Conservation (phyloP, 2,888 invertebrate genomes). For the Kryphioiulus occultus region DNA sequence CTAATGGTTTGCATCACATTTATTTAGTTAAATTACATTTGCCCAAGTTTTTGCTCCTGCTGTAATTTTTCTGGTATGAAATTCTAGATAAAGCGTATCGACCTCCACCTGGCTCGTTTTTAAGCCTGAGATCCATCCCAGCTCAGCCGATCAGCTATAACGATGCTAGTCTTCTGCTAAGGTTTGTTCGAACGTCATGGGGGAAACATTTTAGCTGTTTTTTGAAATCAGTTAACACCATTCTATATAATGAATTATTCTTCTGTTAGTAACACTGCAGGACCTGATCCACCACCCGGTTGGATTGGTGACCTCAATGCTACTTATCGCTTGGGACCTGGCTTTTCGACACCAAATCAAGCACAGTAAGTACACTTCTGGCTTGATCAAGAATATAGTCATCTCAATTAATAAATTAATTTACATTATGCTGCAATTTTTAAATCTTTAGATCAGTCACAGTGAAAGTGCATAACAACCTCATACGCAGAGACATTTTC, state of each 20-base stretch:
- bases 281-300: constrained; percentile 59
- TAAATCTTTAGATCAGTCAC: constrained; percentile 48
- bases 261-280: constrained; percentile 55
- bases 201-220: not conserved
- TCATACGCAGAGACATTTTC: constrained; percentile 52
- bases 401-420: not conserved
- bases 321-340: constrained; percentile 63
- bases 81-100: constrained; percentile 57
- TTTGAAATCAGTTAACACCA: too few species aligned
- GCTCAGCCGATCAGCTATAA: constrained; percentile 63
- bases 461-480: constrained; percentile 56
- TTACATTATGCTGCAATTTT: not conserved
- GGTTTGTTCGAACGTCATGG: not conserved
- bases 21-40: not conserved
- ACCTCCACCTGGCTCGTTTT: constrained; percentile 52
- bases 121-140: constrained; percentile 61
- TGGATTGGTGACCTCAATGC: constrained; percentile 64
- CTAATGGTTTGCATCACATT: constrained; percentile 44
- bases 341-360: constrained; percentile 52
- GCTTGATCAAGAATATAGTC: not conserved
- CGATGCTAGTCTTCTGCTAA: constrained; percentile 59
- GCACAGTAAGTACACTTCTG: constrained; percentile 27
- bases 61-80: not conserved
- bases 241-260: not conserved
- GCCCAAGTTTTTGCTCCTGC: not conserved